Base-by-base conservation (phyloP, 2,113 vertebrate species). In the Brachyistius frenatus region DNA sequence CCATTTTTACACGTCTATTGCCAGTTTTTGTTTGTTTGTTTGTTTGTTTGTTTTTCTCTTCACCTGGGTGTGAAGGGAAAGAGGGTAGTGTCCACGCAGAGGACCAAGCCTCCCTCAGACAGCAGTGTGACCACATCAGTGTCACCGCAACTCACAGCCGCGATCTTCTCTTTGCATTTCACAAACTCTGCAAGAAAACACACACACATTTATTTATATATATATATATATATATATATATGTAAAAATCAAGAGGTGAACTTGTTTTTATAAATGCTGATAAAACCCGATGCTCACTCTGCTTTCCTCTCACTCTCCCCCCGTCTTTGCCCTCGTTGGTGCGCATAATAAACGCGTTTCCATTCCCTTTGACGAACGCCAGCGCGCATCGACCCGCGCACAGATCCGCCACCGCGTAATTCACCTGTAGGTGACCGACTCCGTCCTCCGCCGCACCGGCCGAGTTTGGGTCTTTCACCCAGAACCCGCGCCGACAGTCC, bases 221-320 rank as follows among this genome's bases (percentile, higher is more conserved):
- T 23, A 23, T 23, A 23, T 23, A 23, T 23, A 23, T 23, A 23
- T 23, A 23, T 23, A 23, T 23, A 23, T 23, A 23, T 23, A 23
- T 23, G 1, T 23, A 23, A 1, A 23, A 23, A 23, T 23, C 23
- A 23, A 23, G 23, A 23, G 23, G 23, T 23, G 23, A 23, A 23
- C 23, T 23, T 23, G 23, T 23, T 23, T 23, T 23, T 23, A 23
- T 23, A 23, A 23, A 23, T 23, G 23, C 23, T 23, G 23, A 23
- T 23, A 23, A 23, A 23, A 23, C 1, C 23, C 23, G 39, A 10
- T 41, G 39, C 85, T 78, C 69, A 90, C 90, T 90, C 58, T 73
- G 84, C 54, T 63, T 92, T 0, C 80, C 81, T 32, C 47, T 31
- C 31, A 41, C 41, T 54, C 74, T 76, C 4, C 5, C 13, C 62